A percentile compares a stretch with the other conserved stretches of the same genome.
phyloP scores from a whole-genome alignment of 1,140 invertebrate genomes.

The Zaprionus ghesquierei region DNA sequence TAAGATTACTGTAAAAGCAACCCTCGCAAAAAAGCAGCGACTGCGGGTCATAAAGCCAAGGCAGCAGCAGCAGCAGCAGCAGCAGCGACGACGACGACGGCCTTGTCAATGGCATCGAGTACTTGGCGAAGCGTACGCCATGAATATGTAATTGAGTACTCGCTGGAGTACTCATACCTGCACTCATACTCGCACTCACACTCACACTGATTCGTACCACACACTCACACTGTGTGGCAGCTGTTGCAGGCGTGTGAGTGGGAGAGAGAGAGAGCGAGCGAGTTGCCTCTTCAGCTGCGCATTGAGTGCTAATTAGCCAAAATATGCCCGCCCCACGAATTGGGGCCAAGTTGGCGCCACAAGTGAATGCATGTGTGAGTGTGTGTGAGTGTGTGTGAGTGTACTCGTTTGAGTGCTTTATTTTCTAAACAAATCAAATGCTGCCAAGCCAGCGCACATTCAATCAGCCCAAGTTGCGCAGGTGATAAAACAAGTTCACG shows the following conservation, averaged over 20 bases:
- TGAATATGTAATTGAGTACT: constrained; percentile 16
- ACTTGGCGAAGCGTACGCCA: constrained; percentile 1
- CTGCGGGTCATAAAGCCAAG: neutral
- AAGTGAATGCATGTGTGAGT: constrained; percentile 19
- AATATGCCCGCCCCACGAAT: constrained; percentile 68
- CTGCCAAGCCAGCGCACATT: constrained; percentile 66
- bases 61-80: neutral
- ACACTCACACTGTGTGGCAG: neutral
- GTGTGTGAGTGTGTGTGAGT: constrained; percentile 38
- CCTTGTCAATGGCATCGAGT: constrained; percentile 39
- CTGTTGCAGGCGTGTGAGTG: neutral
- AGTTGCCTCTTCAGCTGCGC: constrained; percentile 55
- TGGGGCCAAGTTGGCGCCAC: constrained; percentile 78
- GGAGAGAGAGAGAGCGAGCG: no score
- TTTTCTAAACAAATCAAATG: constrained; percentile 79
- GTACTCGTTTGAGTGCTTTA: constrained; percentile 63
- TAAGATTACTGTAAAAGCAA: constrained; percentile 68
- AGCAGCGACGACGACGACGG: constrained; percentile 5
- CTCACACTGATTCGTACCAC: neutral
- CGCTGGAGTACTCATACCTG: neutral
- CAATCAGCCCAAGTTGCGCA: constrained; percentile 64
- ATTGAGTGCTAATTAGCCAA: constrained; percentile 78
- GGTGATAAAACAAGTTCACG: constrained; percentile 73
- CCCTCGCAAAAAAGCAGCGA: constrained; percentile 48
- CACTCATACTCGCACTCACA: neutral